A percentile compares a stretch with the other conserved stretches of the same genome.
phyloP scores from a whole-genome alignment of 2,888 invertebrate genomes.

The Macrophya alboannulata region DNA sequence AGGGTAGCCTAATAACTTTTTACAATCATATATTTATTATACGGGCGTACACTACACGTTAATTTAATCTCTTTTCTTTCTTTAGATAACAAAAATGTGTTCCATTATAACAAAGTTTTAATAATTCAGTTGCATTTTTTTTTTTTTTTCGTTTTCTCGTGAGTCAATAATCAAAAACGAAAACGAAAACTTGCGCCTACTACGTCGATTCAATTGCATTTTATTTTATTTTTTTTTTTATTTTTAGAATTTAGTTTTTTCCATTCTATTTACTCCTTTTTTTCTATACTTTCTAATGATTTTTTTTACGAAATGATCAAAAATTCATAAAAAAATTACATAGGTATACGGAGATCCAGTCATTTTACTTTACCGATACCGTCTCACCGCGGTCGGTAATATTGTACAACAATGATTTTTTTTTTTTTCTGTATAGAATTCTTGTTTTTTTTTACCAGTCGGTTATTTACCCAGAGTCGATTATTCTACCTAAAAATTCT shows the following conservation, averaged over 20 bases:
- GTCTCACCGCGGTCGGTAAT: neutral
- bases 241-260: neutral
- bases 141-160: neutral
- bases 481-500: neutral
- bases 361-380: neutral
- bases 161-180: neutral
- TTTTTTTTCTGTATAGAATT: neutral
- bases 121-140: too few species aligned
- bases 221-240: neutral
- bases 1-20: neutral
- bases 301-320: neutral
- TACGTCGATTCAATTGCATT: neutral
- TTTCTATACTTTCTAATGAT: neutral
- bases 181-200: neutral
- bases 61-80: too few species aligned
- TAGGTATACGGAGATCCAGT: neutral
- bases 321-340: neutral
- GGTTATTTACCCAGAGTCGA: constrained; percentile 21
- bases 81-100: neutral
- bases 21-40: neutral
- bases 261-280: neutral
- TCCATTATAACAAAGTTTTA: neutral
- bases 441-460: neutral
- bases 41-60: too few species aligned
- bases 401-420: neutral